Percentiles rank a stretch among this genome's conserved stretches.
phyloP scores from a whole-genome alignment of 1,140 invertebrate species.

The Bombus sibiricus region DNA sequence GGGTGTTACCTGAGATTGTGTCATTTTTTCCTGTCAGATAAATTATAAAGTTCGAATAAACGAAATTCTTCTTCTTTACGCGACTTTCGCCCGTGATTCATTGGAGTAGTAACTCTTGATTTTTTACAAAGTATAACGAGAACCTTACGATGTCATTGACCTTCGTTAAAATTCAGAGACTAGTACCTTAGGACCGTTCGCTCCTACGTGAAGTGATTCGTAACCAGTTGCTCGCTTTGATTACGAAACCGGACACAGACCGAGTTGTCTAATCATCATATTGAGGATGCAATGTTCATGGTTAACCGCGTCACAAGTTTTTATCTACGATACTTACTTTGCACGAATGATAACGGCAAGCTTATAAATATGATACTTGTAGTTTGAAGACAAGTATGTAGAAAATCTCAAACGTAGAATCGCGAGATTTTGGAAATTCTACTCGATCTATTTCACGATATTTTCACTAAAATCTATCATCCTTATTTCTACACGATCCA shows the following conservation, averaged over 20 bases:
- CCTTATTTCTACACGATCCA: too few relatives aligned
- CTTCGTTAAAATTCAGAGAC: slow-evolving; percentile 40
- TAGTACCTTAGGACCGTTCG: neutral
- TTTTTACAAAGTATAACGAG: neutral
- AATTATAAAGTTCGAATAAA: too few relatives aligned
- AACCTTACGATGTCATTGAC: slow-evolving; percentile 26
- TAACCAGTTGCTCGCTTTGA: slow-evolving; percentile 20
- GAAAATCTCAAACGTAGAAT: neutral
- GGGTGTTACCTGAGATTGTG: too few relatives aligned
- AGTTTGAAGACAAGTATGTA: neutral
- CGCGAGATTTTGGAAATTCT: neutral
- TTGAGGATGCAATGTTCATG: neutral
- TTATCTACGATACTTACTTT: neutral
- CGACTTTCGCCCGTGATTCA: neutral
- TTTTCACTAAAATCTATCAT: neutral
- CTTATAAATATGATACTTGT: neutral
- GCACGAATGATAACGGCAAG: neutral
- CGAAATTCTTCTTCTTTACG: too few relatives aligned
- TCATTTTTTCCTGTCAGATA: too few relatives aligned
- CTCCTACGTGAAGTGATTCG: slow-evolving; percentile 11
- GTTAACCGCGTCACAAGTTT: neutral
- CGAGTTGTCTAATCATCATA: neutral
- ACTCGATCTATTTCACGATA: neutral
- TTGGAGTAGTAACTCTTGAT: neutral
- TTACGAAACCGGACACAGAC: slow-evolving; percentile 19